Conservation (phyloP, 2,888 invertebrate genomes). For the Cheilosia grossa region DNA sequence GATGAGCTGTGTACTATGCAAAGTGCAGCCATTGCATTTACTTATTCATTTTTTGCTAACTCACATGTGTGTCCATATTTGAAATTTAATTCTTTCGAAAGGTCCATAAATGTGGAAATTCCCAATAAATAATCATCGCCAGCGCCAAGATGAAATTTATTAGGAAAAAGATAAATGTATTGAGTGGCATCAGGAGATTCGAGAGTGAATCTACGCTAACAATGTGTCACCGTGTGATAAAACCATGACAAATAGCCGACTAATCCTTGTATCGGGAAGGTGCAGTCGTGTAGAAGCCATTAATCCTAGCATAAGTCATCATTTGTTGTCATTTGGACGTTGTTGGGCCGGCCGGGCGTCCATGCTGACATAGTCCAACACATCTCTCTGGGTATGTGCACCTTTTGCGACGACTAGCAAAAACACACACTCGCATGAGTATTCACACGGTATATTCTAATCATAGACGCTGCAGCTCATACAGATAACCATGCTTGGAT, state of each 20-base stretch:
- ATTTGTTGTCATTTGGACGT: constrained; percentile 59
- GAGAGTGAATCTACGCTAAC: constrained; percentile 47
- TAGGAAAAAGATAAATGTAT: constrained; percentile 14
- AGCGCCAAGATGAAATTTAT: neutral
- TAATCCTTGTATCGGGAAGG: constrained; percentile 71
- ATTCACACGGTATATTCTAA: constrained; percentile 25
- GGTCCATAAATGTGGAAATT: neutral
- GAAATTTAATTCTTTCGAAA: neutral
- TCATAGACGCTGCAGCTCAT: constrained; percentile 10
- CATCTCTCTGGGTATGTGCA: constrained; percentile 23
- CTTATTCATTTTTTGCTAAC: constrained; percentile 38
- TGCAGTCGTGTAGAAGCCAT: constrained; percentile 72
- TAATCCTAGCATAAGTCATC: constrained; percentile 72
- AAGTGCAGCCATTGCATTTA: constrained; percentile 5
- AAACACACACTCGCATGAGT: neutral
- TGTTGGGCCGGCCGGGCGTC: neutral
- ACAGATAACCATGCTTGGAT: constrained; percentile 26
- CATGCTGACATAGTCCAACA: neutral
- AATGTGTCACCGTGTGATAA: constrained; percentile 71
- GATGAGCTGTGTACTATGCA: constrained; percentile 21
- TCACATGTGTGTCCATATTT: neutral
- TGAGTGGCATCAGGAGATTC: constrained; percentile 15
- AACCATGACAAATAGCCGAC: constrained; percentile 68
- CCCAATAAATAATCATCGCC: neutral
- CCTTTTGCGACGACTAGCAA: constrained; percentile 8